These are phyloP conservation scores for Drosophila kikkawai DNA, from an alignment of 1,140 invertebrate species.

Conservation along the genomic window DNA sequence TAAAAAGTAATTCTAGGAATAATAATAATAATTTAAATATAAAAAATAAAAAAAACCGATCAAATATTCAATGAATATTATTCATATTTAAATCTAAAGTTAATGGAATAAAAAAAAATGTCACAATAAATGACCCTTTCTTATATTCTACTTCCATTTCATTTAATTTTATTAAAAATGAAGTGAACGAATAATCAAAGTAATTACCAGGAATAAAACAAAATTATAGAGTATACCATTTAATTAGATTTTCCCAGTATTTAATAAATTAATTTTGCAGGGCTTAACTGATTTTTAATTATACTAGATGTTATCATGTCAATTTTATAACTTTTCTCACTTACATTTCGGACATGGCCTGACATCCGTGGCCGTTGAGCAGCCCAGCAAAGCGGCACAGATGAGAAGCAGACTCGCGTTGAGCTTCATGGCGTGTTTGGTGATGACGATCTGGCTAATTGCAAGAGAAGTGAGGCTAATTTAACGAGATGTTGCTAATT, in stretches of 20 bases:
- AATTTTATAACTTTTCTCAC: constrained; percentile 15
- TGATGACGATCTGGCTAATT: constrained; percentile 22
- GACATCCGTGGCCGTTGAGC: constrained; percentile 75
- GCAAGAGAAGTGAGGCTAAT: constrained; percentile 25
- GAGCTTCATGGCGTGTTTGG: constrained; percentile 48
- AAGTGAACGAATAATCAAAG: not conserved
- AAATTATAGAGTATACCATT: not conserved
- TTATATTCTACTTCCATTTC: not conserved
- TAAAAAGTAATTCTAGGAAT: not conserved
- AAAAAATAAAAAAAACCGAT: not conserved
- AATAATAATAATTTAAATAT: not conserved
- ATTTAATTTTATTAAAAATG: not conserved
- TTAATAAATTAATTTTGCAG: too few relatives aligned
- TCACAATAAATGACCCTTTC: too few relatives aligned
- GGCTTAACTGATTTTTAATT: not conserved
- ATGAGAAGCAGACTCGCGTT: constrained; percentile 48
- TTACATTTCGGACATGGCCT: constrained; percentile 81
- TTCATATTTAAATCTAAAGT: not conserved
- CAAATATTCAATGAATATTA: not conserved
- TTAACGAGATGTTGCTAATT: constrained; percentile 45
- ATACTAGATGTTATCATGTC: not conserved
- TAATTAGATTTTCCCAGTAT: not conserved
- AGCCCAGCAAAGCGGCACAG: constrained; percentile 47
- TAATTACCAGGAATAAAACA: not conserved
- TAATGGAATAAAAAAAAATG: not conserved